Conservation (phyloP, 2,113 vertebrate genomes). For the Labeo rohita region DNA sequence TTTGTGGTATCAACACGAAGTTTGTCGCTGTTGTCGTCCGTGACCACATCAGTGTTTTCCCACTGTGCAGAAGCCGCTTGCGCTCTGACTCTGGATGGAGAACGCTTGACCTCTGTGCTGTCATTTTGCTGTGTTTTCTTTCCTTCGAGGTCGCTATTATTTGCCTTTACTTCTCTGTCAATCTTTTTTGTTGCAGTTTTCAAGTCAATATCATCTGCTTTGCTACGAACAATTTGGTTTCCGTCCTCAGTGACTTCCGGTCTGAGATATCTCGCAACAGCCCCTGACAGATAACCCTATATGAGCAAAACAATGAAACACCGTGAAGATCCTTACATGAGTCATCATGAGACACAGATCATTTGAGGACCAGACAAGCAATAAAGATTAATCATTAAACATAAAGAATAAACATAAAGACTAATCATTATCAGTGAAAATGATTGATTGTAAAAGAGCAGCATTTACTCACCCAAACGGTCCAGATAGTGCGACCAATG, state of each 20-base stretch:
- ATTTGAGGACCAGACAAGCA: neutral
- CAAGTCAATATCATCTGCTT: slow-evolving; percentile 16
- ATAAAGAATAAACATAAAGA: neutral
- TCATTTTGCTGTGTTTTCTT: neutral
- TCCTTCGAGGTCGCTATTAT: slow-evolving; percentile 6
- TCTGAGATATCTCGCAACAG: slow-evolving; percentile 71
- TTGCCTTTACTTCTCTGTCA: slow-evolving; percentile 16
- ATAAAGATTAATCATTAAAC: neutral
- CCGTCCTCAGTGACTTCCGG: slow-evolving; percentile 50
- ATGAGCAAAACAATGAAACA: slow-evolving; percentile 23
- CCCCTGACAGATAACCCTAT: slow-evolving; percentile 69
- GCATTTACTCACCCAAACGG: slow-evolving; percentile 71
- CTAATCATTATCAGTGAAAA: neutral
- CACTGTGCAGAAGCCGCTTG: slow-evolving; percentile 24
- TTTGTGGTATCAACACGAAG: neutral
- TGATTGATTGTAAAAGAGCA: neutral
- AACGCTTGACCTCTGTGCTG: neutral
- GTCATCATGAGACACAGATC: neutral
- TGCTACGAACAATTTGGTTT: slow-evolving; percentile 11
- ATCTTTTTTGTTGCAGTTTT: neutral
- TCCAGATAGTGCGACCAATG: slow-evolving; percentile 71
- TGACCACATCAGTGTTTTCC: slow-evolving; percentile 33
- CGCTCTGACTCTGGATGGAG: neutral
- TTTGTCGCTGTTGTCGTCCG: neutral
- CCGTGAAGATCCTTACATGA: neutral